Percentiles rank a stretch among this genome's conserved stretches.
Conservation (phyloP, 2,797 vertebrate genomes). For the Percopsis omiscomaycus region DNA sequence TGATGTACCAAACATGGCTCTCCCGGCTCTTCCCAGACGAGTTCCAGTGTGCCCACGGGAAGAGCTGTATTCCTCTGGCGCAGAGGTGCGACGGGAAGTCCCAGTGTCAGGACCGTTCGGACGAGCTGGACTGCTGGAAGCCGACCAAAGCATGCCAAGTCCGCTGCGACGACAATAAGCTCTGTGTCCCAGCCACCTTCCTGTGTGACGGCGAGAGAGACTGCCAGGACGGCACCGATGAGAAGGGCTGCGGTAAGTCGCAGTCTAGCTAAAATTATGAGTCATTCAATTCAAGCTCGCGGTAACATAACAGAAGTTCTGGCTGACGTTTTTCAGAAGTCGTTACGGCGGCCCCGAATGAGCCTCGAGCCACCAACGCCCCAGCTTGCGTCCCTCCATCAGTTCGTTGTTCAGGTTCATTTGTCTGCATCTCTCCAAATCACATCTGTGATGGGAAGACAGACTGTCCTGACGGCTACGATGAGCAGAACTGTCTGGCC, state of each 20-base stretch:
- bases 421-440: conserved; percentile 65
- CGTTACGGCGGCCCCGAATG: conserved; percentile 45
- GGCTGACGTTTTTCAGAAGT: background rate
- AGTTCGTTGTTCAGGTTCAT: conserved; percentile 72
- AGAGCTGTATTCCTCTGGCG: conserved; percentile 64
- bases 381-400: conserved; percentile 66
- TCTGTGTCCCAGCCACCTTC: conserved; percentile 83
- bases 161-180: conserved; percentile 79
- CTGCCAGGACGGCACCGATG: conserved; percentile 78
- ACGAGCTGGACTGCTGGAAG: conserved; percentile 80
- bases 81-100: conserved; percentile 80
- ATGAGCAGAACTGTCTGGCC: conserved; percentile 73
- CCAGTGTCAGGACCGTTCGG: conserved; percentile 84
- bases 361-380: conserved; percentile 33
- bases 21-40: conserved; percentile 64
- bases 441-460: conserved; percentile 76
- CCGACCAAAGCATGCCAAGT: conserved; percentile 72
- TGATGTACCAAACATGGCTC: background rate
- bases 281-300: too few species aligned
- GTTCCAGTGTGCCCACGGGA: conserved; percentile 80
- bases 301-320: background rate
- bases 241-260: conserved; percentile 76
- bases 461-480: conserved; percentile 80
- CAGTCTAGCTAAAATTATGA: too few species aligned
- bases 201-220: conserved; percentile 87